Conservation (phyloP, 2,888 invertebrate species). For the Sarcophaga subvicina region DNA sequence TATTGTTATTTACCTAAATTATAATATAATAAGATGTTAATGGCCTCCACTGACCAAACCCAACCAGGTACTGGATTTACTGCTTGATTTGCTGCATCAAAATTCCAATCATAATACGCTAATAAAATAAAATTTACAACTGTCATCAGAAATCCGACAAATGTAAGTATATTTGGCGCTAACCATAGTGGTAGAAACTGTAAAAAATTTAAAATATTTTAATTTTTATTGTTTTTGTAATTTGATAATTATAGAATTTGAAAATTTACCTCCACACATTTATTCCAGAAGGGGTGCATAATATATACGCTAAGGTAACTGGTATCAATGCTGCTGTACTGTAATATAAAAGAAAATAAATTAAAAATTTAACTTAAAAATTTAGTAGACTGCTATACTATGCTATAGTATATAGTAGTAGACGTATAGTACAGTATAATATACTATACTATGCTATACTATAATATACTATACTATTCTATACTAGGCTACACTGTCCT, state of each 20-base stretch:
- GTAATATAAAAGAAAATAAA: conserved; percentile 82
- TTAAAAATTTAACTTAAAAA: neutral
- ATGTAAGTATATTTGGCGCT: conserved; percentile 98
- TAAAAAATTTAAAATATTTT: conserved; percentile 83
- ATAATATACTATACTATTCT: neutral
- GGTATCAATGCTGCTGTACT: conserved; percentile 98
- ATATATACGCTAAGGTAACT: conserved; percentile 97
- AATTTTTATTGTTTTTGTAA: neutral
- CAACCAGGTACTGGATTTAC: conserved; percentile 88
- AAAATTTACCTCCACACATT: conserved; percentile 93
- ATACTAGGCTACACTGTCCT: too few relatives aligned
- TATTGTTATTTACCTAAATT: conserved; percentile 89
- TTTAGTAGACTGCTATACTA: too few relatives aligned
- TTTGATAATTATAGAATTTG: neutral
- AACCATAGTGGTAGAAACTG: conserved; percentile 97
- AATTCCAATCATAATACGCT: conserved; percentile 93
- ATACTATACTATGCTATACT: neutral
- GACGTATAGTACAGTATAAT: too few relatives aligned
- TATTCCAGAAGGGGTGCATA: conserved; percentile 99
- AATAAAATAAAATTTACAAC: conserved; percentile 93
- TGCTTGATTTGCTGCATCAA: conserved; percentile 82
- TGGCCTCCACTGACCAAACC: conserved; percentile 92
- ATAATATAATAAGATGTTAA: conserved; percentile 96
- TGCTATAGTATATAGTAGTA: too few relatives aligned
- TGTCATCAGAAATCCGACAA: conserved; percentile 96